Evolutionary conservation across 2,888 invertebrate species (phyloP), one percentile per base, ranked within the genome.

Genomic region (Platypus cylindrus): DNA sequence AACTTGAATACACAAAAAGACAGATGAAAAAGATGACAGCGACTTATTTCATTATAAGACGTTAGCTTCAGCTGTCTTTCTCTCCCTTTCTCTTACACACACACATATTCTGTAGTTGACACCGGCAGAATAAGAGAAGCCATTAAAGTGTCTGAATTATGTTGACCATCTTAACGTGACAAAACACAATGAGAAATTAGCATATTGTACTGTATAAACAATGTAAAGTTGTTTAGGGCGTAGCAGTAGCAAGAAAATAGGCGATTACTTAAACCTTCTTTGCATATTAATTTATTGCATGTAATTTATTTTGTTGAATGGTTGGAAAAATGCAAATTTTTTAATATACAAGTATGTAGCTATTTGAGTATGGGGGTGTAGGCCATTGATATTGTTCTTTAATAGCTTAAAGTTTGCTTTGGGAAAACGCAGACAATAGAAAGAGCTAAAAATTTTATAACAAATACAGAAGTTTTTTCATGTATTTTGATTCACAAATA

Each of bases 161-260:
- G 38, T 22, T 23, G 29, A 30, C 34, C 34, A 28, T 32, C 35
- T 37, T 37, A 30, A 20, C 18, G 35, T 26, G 23, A 35, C 26
- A 38, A 38, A 38, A 38, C 35, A 38, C 13, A 33, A 36, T 30
- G 17, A 33, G 29, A 30, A 33, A 39, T 39, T 39, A 39, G 32
- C 39, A 39, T 39, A 36, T 33, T 36, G 26, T 33, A 26, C 33
- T 35, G 33, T 36, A 36, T 39, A 39, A 36, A 39, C 36, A 39
- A 39, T 36, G 36, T 30, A 32, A 33, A 33, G 25, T 37, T 33
- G 30, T 36, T 29, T 12, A 25, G 34, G 29, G 25, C 25, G 11
- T 18, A 26, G 13, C 25, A 23, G 8, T 25, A 29, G 36, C 33
- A 36, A 39, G 39, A 36, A 33, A 26, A 26, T 15, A n/a, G 36